These are phyloP conservation scores for Onychomys torridus DNA, from an alignment of 2,797 vertebrate species.

Conservation along the genomic window DNA sequence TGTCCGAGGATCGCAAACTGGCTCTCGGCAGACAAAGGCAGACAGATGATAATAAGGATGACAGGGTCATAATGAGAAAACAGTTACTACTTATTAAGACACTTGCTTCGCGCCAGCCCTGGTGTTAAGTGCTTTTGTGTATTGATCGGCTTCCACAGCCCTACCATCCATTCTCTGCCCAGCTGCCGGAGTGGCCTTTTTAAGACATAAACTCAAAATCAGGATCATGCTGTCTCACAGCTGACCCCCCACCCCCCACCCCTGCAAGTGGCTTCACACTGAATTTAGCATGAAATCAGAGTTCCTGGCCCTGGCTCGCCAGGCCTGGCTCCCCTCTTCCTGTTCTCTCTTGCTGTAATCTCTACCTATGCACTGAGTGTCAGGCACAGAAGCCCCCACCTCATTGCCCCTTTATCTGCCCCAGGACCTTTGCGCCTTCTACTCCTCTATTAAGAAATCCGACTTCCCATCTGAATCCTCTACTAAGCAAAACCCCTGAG, in stretches of 20 bases:
- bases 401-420: not conserved
- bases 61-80: conserved; percentile 76
- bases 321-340: not conserved
- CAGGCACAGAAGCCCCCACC: not conserved
- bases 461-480: not conserved
- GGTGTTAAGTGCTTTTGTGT: conserved; percentile 76
- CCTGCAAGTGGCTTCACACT: conserved; percentile 57
- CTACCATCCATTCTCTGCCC: conserved; percentile 59
- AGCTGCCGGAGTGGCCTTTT: conserved; percentile 71
- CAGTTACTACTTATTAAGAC: conserved; percentile 78
- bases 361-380: not conserved
- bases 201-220: conserved; percentile 78
- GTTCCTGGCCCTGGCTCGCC: not conserved
- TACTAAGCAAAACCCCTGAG: not conserved
- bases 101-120: conserved; percentile 67
- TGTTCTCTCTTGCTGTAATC: not conserved
- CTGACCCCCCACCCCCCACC: conserved; percentile 20
- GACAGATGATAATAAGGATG: conserved; percentile 50
- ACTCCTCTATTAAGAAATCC: not conserved
- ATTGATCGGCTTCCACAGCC: conserved; percentile 64
- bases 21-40: conserved; percentile 49
- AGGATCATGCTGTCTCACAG: conserved; percentile 54
- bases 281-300: conserved; percentile 60
- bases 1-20: not conserved
- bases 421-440: conserved; percentile 55